phyloP scores from a whole-genome alignment of 2,797 vertebrate species.

The Apodemus agrarius region DNA sequence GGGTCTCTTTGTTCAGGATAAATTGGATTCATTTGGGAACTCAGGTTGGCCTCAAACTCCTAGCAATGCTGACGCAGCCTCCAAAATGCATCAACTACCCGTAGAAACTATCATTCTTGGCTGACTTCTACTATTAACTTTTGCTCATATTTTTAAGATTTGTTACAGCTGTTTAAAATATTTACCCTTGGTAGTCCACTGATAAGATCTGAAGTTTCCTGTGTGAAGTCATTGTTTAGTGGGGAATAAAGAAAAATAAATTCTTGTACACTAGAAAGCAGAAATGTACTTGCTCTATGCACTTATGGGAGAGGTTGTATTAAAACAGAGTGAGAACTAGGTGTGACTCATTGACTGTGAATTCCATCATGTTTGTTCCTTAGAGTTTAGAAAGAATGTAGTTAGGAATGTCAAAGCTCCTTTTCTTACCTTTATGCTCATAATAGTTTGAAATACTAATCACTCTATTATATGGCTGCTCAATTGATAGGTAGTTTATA shows the following conservation, averaged over 20 bases:
- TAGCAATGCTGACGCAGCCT: neutral
- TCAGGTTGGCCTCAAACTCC: neutral
- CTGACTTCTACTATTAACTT: neutral
- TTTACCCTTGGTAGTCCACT: neutral
- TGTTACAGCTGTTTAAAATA: neutral
- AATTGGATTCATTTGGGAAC: neutral
- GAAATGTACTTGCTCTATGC: neutral
- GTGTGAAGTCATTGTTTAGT: neutral
- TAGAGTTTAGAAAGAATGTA: neutral
- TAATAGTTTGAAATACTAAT: neutral
- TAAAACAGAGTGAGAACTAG: neutral
- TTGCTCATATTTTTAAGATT: neutral
- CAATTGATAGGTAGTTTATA: neutral
- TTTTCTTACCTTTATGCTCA: neutral
- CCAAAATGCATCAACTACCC: neutral
- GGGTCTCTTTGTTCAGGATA: neutral
- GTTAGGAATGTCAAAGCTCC: neutral
- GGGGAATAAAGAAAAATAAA: neutral
- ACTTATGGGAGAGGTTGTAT: neutral
- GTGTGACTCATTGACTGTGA: neutral
- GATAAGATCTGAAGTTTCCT: neutral
- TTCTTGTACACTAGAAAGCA: slow-evolving; percentile 41
- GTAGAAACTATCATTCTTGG: neutral
- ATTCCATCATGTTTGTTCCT: neutral
- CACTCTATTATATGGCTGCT: neutral